phyloP scores from a whole-genome alignment of 2,797 vertebrate genomes.

The Eptatretus atami region DNA sequence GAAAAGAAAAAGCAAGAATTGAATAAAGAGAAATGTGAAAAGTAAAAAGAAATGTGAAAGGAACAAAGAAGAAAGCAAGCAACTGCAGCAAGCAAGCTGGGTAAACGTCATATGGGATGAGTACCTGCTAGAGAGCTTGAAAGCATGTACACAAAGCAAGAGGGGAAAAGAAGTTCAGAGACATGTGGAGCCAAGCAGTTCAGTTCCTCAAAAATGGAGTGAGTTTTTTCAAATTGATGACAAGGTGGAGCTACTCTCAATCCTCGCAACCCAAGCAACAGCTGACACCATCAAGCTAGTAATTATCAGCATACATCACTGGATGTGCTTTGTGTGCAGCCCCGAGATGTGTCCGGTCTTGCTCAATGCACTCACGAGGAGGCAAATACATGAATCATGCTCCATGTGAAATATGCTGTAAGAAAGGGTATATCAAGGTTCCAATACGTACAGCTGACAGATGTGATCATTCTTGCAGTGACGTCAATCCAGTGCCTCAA shows the following conservation, averaged over 20 bases:
- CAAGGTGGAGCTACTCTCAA: constrained; percentile 8
- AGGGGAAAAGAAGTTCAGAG: constrained; percentile 7
- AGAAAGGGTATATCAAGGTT: constrained; percentile 8
- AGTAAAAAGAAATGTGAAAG: too few species aligned
- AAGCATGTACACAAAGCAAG: constrained; percentile 1
- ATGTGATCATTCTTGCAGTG: neutral
- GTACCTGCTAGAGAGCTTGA: neutral
- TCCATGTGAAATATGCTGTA: constrained; percentile 6
- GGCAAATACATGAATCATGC: constrained; percentile 6
- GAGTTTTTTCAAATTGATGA: neutral
- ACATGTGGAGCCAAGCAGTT: constrained; percentile 6
- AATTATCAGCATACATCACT: neutral
- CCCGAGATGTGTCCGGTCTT: constrained; percentile 3
- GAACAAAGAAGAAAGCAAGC: too few species aligned
- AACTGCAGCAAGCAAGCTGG: neutral
- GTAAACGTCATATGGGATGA: neutral
- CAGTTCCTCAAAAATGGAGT: constrained; percentile 7
- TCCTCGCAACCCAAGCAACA: constrained; percentile 1
- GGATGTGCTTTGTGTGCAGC: neutral
- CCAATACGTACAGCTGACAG: constrained; percentile 6
- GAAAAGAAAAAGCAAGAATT: too few species aligned
- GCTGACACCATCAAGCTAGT: neutral
- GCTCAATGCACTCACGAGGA: constrained; percentile 7
- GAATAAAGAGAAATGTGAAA: too few species aligned
- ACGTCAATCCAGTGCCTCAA: neutral